Conservation (phyloP, 2,797 vertebrate genomes). For the Harpagifer antarcticus region DNA sequence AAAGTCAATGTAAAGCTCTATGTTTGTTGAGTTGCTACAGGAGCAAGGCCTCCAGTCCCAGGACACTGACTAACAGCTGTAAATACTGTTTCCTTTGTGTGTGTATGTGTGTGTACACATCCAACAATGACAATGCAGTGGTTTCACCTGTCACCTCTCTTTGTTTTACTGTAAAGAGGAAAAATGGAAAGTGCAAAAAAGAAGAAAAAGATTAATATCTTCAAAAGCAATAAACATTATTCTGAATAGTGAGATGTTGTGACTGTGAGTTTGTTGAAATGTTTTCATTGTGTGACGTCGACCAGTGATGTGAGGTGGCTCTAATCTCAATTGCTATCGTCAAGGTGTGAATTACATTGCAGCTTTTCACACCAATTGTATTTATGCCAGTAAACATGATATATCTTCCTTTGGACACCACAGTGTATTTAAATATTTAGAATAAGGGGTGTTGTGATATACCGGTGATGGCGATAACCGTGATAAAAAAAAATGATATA, state of each 20-base stretch:
- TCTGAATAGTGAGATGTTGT: slow-evolving; percentile 81
- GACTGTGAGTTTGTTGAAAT: slow-evolving; percentile 59
- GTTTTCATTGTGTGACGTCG: slow-evolving; percentile 12
- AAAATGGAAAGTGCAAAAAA: slow-evolving; percentile 81
- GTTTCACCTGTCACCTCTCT: slow-evolving; percentile 78
- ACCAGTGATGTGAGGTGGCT: neutral
- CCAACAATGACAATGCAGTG: slow-evolving; percentile 81
- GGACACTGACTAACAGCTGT: slow-evolving; percentile 79
- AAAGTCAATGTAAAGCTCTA: slow-evolving; percentile 83
- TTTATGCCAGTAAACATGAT: neutral
- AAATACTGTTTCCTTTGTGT: slow-evolving; percentile 86
- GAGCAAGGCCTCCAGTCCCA: slow-evolving; percentile 69
- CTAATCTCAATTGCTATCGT: neutral
- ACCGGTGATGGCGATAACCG: no score
- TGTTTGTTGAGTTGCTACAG: slow-evolving; percentile 79
- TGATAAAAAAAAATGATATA: no score
- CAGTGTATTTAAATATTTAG: slow-evolving; percentile 4
- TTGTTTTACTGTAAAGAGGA: slow-evolving; percentile 88
- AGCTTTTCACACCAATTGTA: neutral
- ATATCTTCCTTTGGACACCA: neutral
- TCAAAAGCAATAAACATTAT: slow-evolving; percentile 91
- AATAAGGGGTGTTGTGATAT: neutral
- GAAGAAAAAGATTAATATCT: slow-evolving; percentile 85
- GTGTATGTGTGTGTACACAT: slow-evolving; percentile 84
- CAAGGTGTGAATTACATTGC: neutral